Conservation (phyloP, 37 sponge, comb jelly and placozoan species). For the Haliclona indistincta region DNA sequence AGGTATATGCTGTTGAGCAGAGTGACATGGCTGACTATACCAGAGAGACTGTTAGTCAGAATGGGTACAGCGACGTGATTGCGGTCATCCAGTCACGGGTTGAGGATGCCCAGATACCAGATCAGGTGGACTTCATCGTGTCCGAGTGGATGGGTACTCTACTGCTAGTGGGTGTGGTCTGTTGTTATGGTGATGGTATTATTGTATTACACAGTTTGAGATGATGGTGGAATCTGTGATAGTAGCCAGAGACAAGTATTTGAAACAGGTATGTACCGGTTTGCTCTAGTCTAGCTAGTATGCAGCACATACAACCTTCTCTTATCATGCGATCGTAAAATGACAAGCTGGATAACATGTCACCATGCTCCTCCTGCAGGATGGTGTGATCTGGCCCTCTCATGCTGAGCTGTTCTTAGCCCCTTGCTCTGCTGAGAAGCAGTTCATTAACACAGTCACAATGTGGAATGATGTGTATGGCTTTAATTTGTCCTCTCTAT, state of each 20-base stretch:
- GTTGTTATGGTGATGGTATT: too few relatives aligned
- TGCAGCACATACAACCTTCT: background rate
- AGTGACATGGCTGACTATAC: slow-evolving; percentile 54
- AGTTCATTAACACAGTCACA: slow-evolving; percentile 22
- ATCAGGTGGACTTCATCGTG: slow-evolving; percentile 51
- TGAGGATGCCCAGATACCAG: slow-evolving; percentile 41
- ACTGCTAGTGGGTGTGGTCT: slow-evolving; percentile 43
- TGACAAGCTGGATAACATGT: too few relatives aligned
- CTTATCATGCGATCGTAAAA: background rate
- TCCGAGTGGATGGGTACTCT: slow-evolving; percentile 80
- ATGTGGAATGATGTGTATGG: slow-evolving; percentile 67
- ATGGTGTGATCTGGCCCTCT: slow-evolving; percentile 79
- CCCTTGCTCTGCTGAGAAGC: slow-evolving; percentile 53
- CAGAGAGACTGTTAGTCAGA: background rate
- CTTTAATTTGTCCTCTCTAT: slow-evolving; percentile 60
- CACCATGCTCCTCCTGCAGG: too few relatives aligned
- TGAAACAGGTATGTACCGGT: slow-evolving; percentile 44
- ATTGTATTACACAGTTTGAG: slow-evolving; percentile 53
- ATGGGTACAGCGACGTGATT: slow-evolving; percentile 25
- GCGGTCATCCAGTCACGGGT: slow-evolving; percentile 37
- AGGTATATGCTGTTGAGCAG: slow-evolving; percentile 74
- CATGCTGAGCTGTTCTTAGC: slow-evolving; percentile 54
- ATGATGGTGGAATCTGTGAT: slow-evolving; percentile 71
- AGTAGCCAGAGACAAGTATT: slow-evolving; percentile 47
- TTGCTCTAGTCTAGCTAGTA: background rate